Base-by-base conservation (phyloP, 2,888 invertebrate species). In the Psococerastis gibbosa region DNA sequence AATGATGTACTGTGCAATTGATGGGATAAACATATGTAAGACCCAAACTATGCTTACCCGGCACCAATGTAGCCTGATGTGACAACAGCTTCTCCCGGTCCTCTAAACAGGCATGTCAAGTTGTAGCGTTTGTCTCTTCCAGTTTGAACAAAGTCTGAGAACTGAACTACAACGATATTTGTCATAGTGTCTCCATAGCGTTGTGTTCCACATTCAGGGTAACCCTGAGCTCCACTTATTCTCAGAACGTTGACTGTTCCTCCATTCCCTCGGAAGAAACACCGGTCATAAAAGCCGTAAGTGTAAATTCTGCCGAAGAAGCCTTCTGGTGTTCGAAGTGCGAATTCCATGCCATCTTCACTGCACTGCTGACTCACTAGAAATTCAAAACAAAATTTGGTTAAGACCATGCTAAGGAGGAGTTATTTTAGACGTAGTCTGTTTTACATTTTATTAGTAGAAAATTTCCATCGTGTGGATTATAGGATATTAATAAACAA, bases 311-410 rank as follows among this genome's bases (percentile, higher is more conserved):
- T 68, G 2, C 89, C 89, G 51, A 80, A 74, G 60, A 89, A 91
- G 8, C 82, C 83, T 68, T 88, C 88, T 1, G 85, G 84, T 0
- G 88, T 81, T 47, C 81, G 69, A 43, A 91, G 66, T 0, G 85
- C 87, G 57, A 91, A 89, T 58, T 88, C 88, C 88, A 91, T 91
- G 1, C 88, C 89, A 57, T 89, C 88, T 64, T 88, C 87, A 55
- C 82, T 87, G 60, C 89, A 89, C 1, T 83, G 78, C 71, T 89
- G 88, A 43, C 81, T 81, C 43, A 89, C 88, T 88, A 54, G 45
- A 53, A 48, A 49, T 46, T 43, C 51, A 46, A 48, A 41, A 32
- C 43, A 32, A 38, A 17, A n/a, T 2, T 44, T 13, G 42, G 35
- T 41, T 2, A 13, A 22, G 9, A 47, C 16, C n/a, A 17, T 8